Conservation (phyloP, 2,888 invertebrate genomes). For the Didymodactylos carnosus region DNA sequence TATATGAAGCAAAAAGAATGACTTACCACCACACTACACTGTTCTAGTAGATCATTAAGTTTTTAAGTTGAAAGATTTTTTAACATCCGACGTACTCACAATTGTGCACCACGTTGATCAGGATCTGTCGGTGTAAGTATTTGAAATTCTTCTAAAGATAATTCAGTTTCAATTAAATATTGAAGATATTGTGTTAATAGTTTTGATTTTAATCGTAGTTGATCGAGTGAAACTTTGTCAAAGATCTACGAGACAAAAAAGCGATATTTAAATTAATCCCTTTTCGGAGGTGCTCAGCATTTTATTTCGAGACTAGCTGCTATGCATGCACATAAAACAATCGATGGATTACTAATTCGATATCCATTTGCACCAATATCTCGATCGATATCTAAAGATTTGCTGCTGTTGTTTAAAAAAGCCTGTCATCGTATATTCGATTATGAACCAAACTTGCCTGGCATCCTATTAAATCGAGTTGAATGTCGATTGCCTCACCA, state of each 20-base stretch:
- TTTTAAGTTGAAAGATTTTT: slow-evolving; percentile 28
- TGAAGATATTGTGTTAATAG: slow-evolving; percentile 41
- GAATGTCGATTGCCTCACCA: slow-evolving; percentile 42
- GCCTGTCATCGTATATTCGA: too few species aligned
- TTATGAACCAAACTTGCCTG: too few species aligned
- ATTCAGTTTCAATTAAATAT: too few species aligned
- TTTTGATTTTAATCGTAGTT: slow-evolving; percentile 35
- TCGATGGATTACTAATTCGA: slow-evolving; percentile 39
- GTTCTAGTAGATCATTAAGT: slow-evolving; percentile 35
- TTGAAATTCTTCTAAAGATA: slow-evolving; percentile 19
- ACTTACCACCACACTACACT: slow-evolving; percentile 39
- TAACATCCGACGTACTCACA: slow-evolving; percentile 38
- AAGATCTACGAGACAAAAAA: slow-evolving; percentile 32
- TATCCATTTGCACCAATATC: slow-evolving; percentile 37
- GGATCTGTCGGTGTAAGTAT: slow-evolving; percentile 40
- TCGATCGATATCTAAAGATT: slow-evolving; percentile 34
- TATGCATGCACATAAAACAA: slow-evolving; percentile 35
- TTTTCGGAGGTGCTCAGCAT: too few species aligned
- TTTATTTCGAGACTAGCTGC: slow-evolving; percentile 36
- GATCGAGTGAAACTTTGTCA: slow-evolving; percentile 30
- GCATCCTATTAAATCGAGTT: slow-evolving; percentile 39
- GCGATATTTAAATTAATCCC: not conserved
- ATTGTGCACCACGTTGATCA: slow-evolving; percentile 38
- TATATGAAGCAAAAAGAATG: not conserved
- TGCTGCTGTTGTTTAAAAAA: too few species aligned